A percentile compares a stretch with the other conserved stretches of the same genome.
phyloP scores from a whole-genome alignment of 2,888 invertebrate species.

The Stenichneumon culpator region DNA sequence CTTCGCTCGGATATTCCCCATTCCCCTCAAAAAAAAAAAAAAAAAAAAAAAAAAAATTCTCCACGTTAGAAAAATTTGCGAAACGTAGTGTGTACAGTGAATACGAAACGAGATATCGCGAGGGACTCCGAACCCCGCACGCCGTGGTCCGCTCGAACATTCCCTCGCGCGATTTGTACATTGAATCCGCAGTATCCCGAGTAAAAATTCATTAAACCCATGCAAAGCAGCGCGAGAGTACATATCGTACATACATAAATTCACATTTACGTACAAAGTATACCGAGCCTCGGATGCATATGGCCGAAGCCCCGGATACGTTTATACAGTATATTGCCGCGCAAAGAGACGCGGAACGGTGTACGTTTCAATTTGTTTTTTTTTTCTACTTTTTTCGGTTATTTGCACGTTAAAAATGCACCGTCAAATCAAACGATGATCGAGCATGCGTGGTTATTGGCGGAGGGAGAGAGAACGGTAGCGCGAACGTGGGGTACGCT shows the following conservation, averaged over 20 bases:
- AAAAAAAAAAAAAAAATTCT: not conserved
- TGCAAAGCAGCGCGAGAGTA: conserved; percentile 50
- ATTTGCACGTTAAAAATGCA: conserved; percentile 25
- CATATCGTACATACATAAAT: conserved; percentile 13
- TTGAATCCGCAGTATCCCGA: conserved; percentile 76
- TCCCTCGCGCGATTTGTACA: conserved; percentile 71
- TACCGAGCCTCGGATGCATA: not conserved
- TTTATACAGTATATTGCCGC: conserved; percentile 15
- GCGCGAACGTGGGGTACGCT: not conserved
- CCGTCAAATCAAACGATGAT: conserved; percentile 33
- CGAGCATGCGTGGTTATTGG: not conserved
- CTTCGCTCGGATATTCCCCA: conserved; percentile 45
- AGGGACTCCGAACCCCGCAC: not conserved
- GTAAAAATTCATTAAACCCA: conserved; percentile 78
- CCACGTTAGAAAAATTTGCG: not conserved
- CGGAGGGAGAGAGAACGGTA: not conserved
- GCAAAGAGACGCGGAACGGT: conserved; percentile 9
- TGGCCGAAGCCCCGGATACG: not conserved
- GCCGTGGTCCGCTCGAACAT: not conserved
- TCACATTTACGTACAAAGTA: conserved; percentile 1
- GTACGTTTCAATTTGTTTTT: not conserved
- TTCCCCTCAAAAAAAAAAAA: conserved; percentile 8
- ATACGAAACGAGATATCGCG: conserved; percentile 60
- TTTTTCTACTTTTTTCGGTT: not conserved
- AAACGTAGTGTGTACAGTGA: not conserved